These are phyloP conservation scores for Horisme vitalbata DNA, from an alignment of 2,888 invertebrate species.

Conservation along the genomic window DNA sequence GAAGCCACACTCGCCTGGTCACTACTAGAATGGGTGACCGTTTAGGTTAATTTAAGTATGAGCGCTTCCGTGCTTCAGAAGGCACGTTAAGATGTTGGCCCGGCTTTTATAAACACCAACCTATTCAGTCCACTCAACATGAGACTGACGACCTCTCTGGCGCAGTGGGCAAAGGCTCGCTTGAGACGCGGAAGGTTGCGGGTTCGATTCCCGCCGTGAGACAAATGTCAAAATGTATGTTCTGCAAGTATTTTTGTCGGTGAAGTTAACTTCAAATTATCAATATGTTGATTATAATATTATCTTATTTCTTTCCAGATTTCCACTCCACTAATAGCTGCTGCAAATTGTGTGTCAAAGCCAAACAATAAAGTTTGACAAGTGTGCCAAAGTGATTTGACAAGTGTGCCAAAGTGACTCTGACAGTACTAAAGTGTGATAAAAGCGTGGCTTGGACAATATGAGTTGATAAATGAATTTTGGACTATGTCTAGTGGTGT, in stretches of 20 bases:
- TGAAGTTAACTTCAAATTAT: background rate
- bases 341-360: background rate
- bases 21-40: too few species aligned
- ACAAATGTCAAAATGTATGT: too few species aligned
- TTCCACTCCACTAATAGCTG: background rate
- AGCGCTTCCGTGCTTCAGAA: too few species aligned
- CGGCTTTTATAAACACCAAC: too few species aligned
- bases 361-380: slow-evolving; percentile 8
- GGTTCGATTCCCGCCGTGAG: too few species aligned
- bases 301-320: slow-evolving; percentile 13
- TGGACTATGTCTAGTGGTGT: slow-evolving; percentile 56
- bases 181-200: too few species aligned
- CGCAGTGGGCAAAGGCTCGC: too few species aligned
- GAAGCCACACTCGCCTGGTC: too few species aligned
- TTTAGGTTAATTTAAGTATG: too few species aligned
- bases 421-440: slow-evolving; percentile 25
- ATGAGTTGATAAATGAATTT: slow-evolving; percentile 57
- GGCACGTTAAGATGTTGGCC: too few species aligned
- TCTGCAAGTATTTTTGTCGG: background rate
- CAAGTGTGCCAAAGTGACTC: slow-evolving; percentile 30
- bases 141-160: too few species aligned
- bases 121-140: too few species aligned
- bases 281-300: background rate
- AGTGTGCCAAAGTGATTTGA: slow-evolving; percentile 23
- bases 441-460: slow-evolving; percentile 30